These are phyloP conservation scores for Clostera curtula DNA, from an alignment of 2,888 invertebrate species.

Conservation along the genomic window DNA sequence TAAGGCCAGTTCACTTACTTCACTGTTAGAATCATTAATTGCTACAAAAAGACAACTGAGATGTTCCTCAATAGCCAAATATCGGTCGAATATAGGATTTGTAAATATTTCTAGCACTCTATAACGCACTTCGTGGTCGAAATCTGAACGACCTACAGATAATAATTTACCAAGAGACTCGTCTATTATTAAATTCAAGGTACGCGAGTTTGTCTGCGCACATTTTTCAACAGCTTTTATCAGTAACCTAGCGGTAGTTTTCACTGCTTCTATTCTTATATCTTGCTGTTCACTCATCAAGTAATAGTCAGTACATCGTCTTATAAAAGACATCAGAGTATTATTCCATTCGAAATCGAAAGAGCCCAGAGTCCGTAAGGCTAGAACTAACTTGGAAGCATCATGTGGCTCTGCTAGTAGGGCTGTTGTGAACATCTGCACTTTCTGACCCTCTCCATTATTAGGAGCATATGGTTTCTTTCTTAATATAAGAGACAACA, in stretches of 20 bases:
- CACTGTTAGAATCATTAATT: conserved; percentile 96
- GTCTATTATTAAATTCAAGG: conserved; percentile 91
- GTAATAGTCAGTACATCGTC: conserved; percentile 94
- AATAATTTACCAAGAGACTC: conserved; percentile 93
- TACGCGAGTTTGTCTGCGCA: conserved; percentile 81
- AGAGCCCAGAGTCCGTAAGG: conserved; percentile 92
- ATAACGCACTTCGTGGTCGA: conserved; percentile 94
- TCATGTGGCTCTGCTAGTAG: conserved; percentile 78
- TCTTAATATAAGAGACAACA: conserved; percentile 92
- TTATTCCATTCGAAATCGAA: conserved; percentile 93
- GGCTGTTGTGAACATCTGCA: conserved; percentile 52
- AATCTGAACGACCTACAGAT: conserved; percentile 95
- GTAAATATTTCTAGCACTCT: conserved; percentile 94
- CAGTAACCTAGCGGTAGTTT: conserved; percentile 92
- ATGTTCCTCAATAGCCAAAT: conserved; percentile 96
- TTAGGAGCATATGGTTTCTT: conserved; percentile 84
- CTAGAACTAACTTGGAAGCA: conserved; percentile 90
- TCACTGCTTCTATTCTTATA: conserved; percentile 91
- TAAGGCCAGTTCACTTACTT: conserved; percentile 94
- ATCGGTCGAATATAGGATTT: conserved; percentile 90
- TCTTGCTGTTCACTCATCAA: conserved; percentile 93
- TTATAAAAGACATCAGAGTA: conserved; percentile 92
- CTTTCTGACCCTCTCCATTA: conserved; percentile 66
- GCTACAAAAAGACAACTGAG: conserved; percentile 94
- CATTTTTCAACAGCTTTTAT: conserved; percentile 85